These are phyloP conservation scores for Chymomyza amoena DNA, from an alignment of 2,888 invertebrate genomes.

Conservation along the genomic window DNA sequence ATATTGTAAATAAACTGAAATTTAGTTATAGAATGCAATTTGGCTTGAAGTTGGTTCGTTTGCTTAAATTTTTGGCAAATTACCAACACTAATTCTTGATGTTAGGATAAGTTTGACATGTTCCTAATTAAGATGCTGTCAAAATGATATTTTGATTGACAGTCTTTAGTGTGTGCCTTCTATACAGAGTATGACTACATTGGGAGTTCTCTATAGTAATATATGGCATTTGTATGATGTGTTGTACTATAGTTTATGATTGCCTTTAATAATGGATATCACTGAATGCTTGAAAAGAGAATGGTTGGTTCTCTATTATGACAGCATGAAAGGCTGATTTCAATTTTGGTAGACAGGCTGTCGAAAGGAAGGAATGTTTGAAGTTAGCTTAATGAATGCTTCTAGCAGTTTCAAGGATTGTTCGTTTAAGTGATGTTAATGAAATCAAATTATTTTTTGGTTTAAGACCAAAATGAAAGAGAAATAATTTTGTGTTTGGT, in stretches of 20 bases:
- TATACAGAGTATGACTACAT: background rate
- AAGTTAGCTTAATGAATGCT: too few species aligned
- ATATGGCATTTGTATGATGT: conserved; percentile 2
- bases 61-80: background rate
- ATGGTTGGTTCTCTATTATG: background rate
- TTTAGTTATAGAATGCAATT: background rate
- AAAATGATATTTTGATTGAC: conserved; percentile 31
- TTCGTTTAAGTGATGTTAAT: too few species aligned
- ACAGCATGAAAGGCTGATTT: too few species aligned
- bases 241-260: conserved; percentile 2
- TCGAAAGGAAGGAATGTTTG: too few species aligned
- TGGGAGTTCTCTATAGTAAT: too few species aligned
- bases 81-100: background rate
- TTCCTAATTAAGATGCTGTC: conserved; percentile 67
- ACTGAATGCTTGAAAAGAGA: conserved; percentile 1
- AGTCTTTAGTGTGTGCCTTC: background rate
- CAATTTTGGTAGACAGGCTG: too few species aligned
- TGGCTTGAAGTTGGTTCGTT: background rate
- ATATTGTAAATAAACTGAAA: background rate
- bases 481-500: too few species aligned
- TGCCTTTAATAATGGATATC: conserved; percentile 10
- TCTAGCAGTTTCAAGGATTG: too few species aligned
- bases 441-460: too few species aligned
- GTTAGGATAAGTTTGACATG: conserved; percentile 48
- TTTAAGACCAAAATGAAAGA: too few species aligned